Evolutionary conservation across 2,888 invertebrate species (phyloP).

Genomic region (Minunthozetes semirufus): DNA sequence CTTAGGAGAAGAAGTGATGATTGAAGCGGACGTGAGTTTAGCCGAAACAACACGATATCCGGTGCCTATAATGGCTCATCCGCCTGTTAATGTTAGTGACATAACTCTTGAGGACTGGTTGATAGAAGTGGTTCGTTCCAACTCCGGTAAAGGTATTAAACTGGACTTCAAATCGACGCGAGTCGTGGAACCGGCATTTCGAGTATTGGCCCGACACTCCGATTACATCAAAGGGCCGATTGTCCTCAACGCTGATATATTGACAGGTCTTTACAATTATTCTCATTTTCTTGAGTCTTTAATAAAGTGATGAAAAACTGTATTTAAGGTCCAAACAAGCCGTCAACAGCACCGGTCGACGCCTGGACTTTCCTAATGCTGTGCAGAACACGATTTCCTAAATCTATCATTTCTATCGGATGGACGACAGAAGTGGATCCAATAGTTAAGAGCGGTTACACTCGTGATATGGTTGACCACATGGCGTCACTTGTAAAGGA

Average conservation of each 20-base stretch:
- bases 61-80: constrained; percentile 49
- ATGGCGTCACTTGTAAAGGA: constrained; percentile 44
- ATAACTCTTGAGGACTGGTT: constrained; percentile 48
- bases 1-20: constrained; percentile 40
- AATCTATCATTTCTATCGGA: constrained; percentile 43
- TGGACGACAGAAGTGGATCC: constrained; percentile 42
- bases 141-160: constrained; percentile 47
- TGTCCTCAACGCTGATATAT: constrained; percentile 43
- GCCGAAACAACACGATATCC: constrained; percentile 43
- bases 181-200: constrained; percentile 46
- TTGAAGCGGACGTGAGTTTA: constrained; percentile 43
- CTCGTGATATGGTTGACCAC: constrained; percentile 42
- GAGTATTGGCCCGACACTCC: constrained; percentile 42
- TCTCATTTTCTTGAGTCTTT: not conserved
- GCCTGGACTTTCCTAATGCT: constrained; percentile 44
- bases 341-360: constrained; percentile 42
- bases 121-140: constrained; percentile 42
- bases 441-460: constrained; percentile 38
- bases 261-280: constrained; percentile 35
- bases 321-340: constrained; percentile 41
- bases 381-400: constrained; percentile 43
- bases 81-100: constrained; percentile 46
- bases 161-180: constrained; percentile 49
- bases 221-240: constrained; percentile 43
- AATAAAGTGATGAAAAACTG: not conserved